Conservation (phyloP, 2,797 vertebrate genomes). For the Euphonia xanthogaster region DNA sequence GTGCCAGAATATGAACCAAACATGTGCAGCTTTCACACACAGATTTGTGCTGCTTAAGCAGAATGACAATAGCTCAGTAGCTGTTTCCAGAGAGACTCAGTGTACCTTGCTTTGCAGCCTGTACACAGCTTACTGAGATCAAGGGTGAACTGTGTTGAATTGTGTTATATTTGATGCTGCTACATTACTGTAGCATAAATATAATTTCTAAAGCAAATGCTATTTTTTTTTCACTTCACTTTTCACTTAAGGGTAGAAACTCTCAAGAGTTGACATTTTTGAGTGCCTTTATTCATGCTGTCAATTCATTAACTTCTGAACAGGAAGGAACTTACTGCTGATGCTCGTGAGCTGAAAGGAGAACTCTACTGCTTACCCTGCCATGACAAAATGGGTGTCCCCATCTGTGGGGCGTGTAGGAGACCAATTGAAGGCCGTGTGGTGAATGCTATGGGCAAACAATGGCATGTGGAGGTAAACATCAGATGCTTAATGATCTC, state of each 20-base stretch:
- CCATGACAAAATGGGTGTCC: slow-evolving; percentile 98
- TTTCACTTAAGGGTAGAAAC: background rate
- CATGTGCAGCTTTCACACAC: background rate
- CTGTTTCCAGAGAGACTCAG: background rate
- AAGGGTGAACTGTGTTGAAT: background rate
- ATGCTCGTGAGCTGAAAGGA: slow-evolving; percentile 93
- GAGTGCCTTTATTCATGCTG: background rate
- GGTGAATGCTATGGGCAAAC: slow-evolving; percentile 98
- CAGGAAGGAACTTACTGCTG: slow-evolving; percentile 95
- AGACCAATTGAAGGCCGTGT: slow-evolving; percentile 96
- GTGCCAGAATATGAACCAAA: background rate
- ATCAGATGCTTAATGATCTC: background rate
- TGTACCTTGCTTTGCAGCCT: background rate
- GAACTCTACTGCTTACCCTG: slow-evolving; percentile 96
- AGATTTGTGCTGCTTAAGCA: background rate
- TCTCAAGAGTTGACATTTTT: background rate
- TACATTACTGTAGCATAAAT: background rate
- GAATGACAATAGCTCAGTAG: background rate
- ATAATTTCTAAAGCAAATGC: background rate
- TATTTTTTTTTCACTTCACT: background rate
- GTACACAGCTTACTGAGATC: background rate
- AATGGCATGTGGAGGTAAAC: slow-evolving; percentile 97
- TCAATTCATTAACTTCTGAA: slow-evolving; percentile 19
- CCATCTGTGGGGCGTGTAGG: slow-evolving; percentile 95
- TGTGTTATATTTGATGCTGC: background rate